Conservation (phyloP, 2,888 invertebrate genomes). For the Celastrina argiolus region DNA sequence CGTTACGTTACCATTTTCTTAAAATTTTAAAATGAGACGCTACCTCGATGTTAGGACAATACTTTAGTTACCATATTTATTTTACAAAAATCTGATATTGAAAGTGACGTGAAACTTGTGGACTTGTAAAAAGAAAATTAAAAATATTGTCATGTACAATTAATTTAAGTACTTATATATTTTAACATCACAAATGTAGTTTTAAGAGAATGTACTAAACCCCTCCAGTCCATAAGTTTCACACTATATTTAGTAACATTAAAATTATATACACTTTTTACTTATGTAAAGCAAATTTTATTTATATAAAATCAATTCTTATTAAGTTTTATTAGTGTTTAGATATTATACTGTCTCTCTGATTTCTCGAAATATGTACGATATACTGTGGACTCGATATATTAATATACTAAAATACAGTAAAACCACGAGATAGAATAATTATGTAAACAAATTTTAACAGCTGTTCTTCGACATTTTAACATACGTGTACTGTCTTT, state of each 20-base stretch:
- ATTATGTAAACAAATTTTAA: too few relatives aligned
- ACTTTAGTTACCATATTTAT: conserved; percentile 21
- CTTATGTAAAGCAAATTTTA: neutral
- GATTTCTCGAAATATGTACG: neutral
- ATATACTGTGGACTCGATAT: conserved; percentile 1
- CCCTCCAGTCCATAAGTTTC: neutral
- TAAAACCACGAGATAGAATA: too few relatives aligned
- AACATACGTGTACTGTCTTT: too few relatives aligned
- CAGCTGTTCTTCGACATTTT: too few relatives aligned
- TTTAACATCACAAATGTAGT: too few relatives aligned
- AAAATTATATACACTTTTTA: neutral
- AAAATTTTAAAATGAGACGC: conserved; percentile 27
- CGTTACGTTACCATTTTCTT: conserved; percentile 31
- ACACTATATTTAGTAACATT: neutral
- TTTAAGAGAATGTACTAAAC: too few relatives aligned
- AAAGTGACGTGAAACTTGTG: neutral
- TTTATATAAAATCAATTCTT: neutral
- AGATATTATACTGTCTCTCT: neutral
- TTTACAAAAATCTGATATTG: neutral
- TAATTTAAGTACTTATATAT: neutral
- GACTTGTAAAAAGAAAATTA: neutral
- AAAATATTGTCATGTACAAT: too few relatives aligned
- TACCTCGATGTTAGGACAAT: conserved; percentile 25
- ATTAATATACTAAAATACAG: too few relatives aligned
- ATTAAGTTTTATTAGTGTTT: conserved; percentile 6